Conservation (phyloP, 1,140 invertebrate genomes). For the Drosophila tristis region DNA sequence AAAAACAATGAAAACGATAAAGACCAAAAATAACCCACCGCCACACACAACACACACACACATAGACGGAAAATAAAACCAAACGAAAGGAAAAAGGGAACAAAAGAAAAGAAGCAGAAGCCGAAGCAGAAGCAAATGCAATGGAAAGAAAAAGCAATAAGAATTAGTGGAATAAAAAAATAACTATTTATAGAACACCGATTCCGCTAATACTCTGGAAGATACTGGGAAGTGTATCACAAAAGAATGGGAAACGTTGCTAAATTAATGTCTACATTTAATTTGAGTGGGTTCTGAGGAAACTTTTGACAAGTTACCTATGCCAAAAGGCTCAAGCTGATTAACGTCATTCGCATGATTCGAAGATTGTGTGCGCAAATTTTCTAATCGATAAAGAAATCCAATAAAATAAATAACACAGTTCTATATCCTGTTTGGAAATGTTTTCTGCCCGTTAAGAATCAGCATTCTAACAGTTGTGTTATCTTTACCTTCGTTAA, state of each 20-base stretch:
- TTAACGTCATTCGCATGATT: too few species aligned
- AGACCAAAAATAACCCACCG: slow-evolving; percentile 30
- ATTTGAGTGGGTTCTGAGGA: too few species aligned
- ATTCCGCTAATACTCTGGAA: slow-evolving; percentile 23
- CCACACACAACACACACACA: slow-evolving; percentile 35
- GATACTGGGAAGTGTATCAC: slow-evolving; percentile 12
- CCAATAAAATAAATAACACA: too few species aligned
- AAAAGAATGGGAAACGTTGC: slow-evolving; percentile 1
- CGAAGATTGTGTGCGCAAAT: too few species aligned
- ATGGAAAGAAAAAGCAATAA: slow-evolving; percentile 10
- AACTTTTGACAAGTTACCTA: too few species aligned
- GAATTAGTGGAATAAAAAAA: not conserved
- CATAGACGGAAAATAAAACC: slow-evolving; percentile 15
- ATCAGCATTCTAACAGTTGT: too few species aligned
- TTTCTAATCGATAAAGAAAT: too few species aligned
- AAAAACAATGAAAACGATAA: slow-evolving; percentile 13
- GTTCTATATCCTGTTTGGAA: too few species aligned
- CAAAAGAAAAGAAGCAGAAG: not conserved
- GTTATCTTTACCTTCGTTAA: too few species aligned
- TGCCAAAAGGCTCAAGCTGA: too few species aligned
- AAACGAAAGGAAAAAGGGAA: not conserved
- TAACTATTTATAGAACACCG: slow-evolving; percentile 25
- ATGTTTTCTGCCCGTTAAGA: too few species aligned
- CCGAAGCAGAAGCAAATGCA: slow-evolving; percentile 15
- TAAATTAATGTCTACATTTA: slow-evolving; percentile 19